Percentiles rank a stretch among this genome's conserved stretches.
phyloP scores from a whole-genome alignment of 2,113 vertebrate genomes.

The Dryoscopus gambensis region DNA sequence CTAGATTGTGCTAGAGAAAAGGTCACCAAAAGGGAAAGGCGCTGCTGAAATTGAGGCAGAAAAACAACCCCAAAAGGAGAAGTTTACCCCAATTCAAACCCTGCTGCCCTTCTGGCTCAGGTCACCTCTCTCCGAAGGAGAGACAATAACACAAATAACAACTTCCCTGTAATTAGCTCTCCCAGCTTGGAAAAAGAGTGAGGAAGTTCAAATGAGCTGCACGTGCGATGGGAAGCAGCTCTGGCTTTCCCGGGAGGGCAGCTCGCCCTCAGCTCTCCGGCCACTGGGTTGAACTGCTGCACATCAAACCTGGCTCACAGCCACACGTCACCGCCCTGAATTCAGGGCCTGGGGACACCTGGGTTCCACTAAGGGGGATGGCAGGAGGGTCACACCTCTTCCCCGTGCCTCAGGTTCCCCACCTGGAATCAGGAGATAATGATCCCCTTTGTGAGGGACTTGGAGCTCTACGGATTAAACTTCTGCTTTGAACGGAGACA shows the following conservation, averaged over 20 bases:
- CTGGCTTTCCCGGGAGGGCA: background rate
- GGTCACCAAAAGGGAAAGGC: background rate
- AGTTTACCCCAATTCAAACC: background rate
- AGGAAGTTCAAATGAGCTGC: background rate
- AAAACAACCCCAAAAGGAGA: background rate
- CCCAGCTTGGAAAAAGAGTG: background rate
- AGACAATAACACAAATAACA: background rate
- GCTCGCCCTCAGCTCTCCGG: background rate
- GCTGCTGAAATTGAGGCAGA: background rate
- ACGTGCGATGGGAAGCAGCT: background rate
- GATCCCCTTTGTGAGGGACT: background rate
- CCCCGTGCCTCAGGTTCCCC: background rate
- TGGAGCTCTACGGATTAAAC: background rate
- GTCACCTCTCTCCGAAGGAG: background rate
- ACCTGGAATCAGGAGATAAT: background rate
- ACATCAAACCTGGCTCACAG: background rate
- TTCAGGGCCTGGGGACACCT: background rate
- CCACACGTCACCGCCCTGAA: background rate
- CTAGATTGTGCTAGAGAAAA: background rate
- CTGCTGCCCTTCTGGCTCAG: background rate
- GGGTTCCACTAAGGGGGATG: background rate
- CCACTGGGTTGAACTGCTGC: background rate
- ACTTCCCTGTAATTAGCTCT: background rate
- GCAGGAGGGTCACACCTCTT: background rate
- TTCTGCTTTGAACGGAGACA: background rate